Conservation (phyloP, 1,140 invertebrate species). For the Drosophila orena region DNA sequence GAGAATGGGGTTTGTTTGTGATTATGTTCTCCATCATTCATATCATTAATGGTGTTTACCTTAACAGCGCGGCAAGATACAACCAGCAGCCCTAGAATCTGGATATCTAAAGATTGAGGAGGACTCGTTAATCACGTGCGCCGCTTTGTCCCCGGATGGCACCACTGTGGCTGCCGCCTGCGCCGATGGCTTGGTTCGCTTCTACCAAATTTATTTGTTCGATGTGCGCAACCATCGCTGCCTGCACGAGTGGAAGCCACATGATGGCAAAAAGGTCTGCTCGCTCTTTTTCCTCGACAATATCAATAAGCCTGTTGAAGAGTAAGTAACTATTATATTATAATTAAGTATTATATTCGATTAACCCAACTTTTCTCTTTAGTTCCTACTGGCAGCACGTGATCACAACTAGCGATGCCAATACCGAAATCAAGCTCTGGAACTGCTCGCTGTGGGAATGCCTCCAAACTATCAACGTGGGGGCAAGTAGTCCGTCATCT, state of each 20-base stretch:
- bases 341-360: neutral
- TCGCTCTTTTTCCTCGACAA: constrained; percentile 97
- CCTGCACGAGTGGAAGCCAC: constrained; percentile 96
- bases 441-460: constrained; percentile 97
- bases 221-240: constrained; percentile 89
- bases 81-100: constrained; percentile 85
- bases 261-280: constrained; percentile 93
- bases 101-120: constrained; percentile 89
- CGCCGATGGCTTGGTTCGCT: constrained; percentile 94
- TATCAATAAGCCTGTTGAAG: constrained; percentile 91
- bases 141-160: constrained; percentile 96
- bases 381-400: constrained; percentile 93
- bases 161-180: constrained; percentile 95
- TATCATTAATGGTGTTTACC: neutral
- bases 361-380: neutral
- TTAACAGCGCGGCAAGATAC: constrained; percentile 63
- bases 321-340: constrained; percentile 87
- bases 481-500: constrained; percentile 54
- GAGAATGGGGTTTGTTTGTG: constrained; percentile 70
- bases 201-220: constrained; percentile 92
- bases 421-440: constrained; percentile 97
- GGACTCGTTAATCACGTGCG: constrained; percentile 92
- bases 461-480: constrained; percentile 93
- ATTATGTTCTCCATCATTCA: neutral
- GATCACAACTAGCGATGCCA: constrained; percentile 95